A percentile compares a stretch with the other conserved stretches of the same genome.
Evolutionary conservation across 1,140 invertebrate species (phyloP).

Genomic region (Trichonephila clavata): DNA sequence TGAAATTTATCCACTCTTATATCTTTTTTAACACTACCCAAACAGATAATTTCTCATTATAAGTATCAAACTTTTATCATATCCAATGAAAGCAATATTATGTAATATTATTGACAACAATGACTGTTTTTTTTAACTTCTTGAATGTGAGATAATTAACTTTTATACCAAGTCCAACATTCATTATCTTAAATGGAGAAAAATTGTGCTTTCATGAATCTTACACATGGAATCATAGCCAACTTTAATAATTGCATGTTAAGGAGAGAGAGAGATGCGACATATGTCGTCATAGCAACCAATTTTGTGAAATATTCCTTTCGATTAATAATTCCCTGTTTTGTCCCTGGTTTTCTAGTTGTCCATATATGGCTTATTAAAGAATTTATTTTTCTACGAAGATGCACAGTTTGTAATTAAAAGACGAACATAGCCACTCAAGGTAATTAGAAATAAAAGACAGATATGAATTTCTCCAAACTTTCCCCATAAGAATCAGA

Average conservation of each 20-base stretch:
- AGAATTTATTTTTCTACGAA: neutral
- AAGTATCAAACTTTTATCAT: too few relatives aligned
- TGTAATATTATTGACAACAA: too few relatives aligned
- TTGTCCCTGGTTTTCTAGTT: neutral
- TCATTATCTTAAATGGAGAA: too few relatives aligned
- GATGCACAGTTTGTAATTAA: slow-evolving; percentile 13
- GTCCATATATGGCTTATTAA: neutral
- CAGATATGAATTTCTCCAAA: neutral
- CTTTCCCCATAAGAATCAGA: neutral
- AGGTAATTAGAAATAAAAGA: neutral
- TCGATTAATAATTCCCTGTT: neutral
- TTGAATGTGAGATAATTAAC: too few relatives aligned
- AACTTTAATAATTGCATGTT: neutral
- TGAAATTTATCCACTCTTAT: too few relatives aligned
- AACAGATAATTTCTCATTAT: too few relatives aligned
- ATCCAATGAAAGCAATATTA: too few relatives aligned
- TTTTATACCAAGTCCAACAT: too few relatives aligned
- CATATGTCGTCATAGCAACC: neutral
- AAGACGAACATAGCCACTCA: neutral
- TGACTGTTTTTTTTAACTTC: too few relatives aligned
- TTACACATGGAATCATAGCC: neutral
- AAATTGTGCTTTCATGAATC: too few relatives aligned
- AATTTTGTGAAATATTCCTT: neutral
- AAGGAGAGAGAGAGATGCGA: neutral
- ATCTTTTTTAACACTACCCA: too few relatives aligned